Evolutionary conservation across 1,140 invertebrate species (phyloP).

Genomic region (Monomorium pharaonis): DNA sequence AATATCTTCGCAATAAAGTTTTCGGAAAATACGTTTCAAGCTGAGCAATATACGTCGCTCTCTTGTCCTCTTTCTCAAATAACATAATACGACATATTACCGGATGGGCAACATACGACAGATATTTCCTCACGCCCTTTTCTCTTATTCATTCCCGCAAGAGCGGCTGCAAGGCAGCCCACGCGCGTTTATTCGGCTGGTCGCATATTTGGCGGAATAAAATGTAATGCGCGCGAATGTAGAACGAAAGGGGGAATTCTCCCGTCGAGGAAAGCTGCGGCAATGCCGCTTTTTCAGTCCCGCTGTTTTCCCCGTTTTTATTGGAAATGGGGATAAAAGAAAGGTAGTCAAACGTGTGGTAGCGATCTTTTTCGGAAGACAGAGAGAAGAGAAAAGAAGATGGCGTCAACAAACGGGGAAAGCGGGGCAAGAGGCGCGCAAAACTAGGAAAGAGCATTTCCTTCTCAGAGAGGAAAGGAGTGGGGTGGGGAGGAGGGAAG

Average conservation of each 20-base stretch:
- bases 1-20: not conserved
- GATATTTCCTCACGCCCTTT: slow-evolving; percentile 22
- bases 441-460: slow-evolving; percentile 4
- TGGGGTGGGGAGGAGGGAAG: not conserved
- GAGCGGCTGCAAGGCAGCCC: slow-evolving; percentile 1
- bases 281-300: slow-evolving; percentile 37
- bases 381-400: not conserved
- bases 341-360: slow-evolving; percentile 45
- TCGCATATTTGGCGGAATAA: slow-evolving; percentile 43
- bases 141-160: slow-evolving; percentile 64
- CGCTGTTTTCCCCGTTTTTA: slow-evolving; percentile 33
- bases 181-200: slow-evolving; percentile 9
- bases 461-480: not conserved
- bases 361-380: slow-evolving; percentile 18
- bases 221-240: slow-evolving; percentile 27
- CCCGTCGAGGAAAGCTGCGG: slow-evolving; percentile 25
- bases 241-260: slow-evolving; percentile 26
- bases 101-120: slow-evolving; percentile 6
- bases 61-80: slow-evolving; percentile 26
- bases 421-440: not conserved
- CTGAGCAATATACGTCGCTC: not conserved
- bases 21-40: not conserved
- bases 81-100: slow-evolving; percentile 37
- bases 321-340: slow-evolving; percentile 59
- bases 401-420: not conserved